Evolutionary conservation across 2,113 vertebrate genomes (phyloP), one percentile per base, ranked within the genome.

Genomic region (Gopherus flavomarginatus): DNA sequence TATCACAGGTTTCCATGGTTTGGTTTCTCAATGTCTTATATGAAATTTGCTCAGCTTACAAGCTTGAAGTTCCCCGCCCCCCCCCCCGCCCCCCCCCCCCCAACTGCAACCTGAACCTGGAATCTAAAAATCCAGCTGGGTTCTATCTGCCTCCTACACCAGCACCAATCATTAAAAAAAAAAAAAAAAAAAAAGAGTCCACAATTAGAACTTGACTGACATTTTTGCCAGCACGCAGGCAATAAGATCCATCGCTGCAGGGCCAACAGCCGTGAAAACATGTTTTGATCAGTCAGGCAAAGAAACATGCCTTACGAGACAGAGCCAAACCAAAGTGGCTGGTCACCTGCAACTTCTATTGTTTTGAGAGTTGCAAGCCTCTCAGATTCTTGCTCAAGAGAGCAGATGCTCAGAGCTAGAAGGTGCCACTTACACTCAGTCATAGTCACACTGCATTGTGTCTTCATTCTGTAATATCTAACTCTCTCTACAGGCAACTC

Each of bases 371-470:
- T 14, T 47, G 42, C 11, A 78, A 77, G 38, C 26, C 24, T 27
- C 42, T 7, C 75, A 47, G 75, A 47, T 47, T 78, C 24, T 47
- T 27, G 42, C 26, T 29, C 38, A 47, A 78, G 75, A 47, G 6
- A 16, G 75, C 72, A 77, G 26, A 14, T 19, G 26, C 42, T 14
- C 24, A 14, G 24, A 27, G 11, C 0, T 87, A 57, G 80, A 84
- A n/a, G 83, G n/a, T 4, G 69, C n/a, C 78, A 57, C 24, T 89
- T 86, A 35, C 56, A 79, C 29, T 81, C 35, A 8, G 89, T 38
- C 77, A 22, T 0, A 3, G 11, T 59, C 31, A 52, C 59, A 86
- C 4, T 0, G 0, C 87, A 89, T 77, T 69, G n/a, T 1, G 22
- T 42, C 57, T 83, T 56, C 86, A 77, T 21, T 2, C 16, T 50